Base-by-base conservation (phyloP, 2,113 vertebrate genomes). In the Monarcha castaneiventris region DNA sequence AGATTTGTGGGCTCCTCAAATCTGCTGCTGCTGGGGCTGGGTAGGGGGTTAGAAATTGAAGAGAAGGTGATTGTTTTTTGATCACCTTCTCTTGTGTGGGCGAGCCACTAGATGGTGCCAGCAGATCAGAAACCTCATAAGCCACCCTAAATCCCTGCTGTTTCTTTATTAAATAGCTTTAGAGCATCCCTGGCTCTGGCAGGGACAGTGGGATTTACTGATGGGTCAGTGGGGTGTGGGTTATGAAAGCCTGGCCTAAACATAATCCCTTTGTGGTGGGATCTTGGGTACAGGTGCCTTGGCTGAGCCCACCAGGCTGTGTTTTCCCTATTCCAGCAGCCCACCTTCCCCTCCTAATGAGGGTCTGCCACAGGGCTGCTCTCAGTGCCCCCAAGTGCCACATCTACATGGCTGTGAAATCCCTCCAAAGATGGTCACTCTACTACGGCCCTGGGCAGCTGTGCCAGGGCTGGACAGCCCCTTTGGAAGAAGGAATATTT, bases 81-180 rank as follows among this genome's bases (percentile, higher is more conserved):
- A 14, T 26, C 21, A 2, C 22, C 15, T 43, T 62, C 16, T 55
- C 16, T 35, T 79, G 7, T 25, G 32, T 46, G 18, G 3, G 1
- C 30, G 20, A 63, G 33, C 93, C 95, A 83, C 94, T 95, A 94
- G 93, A 58, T 97, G 96, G 96, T 73, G 93, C 90, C 63, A 93
- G 68, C 78, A 88, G 75, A 83, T 74, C 76, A 87, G 67, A 80
- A 94, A 69, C 27, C 20, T 44, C 6, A 2, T 5, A 39, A 78
- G 1, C 29, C 49, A 7, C 20, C 21, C 58, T 64, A 29, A 67
- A 48, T 56, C 62, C 56, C 13, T 29, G 35, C 39, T 76, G 12
- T 39, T 85, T 37, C 13, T 55, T 37, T 8, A 11, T 56, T 44
- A 32, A 17, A 44, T 7, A 18, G 16, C 13, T 25, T 41, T 10